Conservation (phyloP, 2,888 invertebrate species). For the Cephus pygmeus region DNA sequence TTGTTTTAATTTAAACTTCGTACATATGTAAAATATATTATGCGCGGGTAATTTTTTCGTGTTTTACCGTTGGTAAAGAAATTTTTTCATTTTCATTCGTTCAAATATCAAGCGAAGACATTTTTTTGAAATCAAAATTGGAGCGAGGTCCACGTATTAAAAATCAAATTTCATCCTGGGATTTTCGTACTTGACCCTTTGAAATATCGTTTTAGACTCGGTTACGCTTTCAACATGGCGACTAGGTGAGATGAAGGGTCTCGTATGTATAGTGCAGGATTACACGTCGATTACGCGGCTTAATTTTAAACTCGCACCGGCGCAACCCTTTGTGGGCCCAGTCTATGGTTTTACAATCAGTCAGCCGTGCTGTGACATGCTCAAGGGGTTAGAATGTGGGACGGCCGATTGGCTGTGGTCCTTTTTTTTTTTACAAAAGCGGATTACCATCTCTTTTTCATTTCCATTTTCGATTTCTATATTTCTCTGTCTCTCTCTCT, state of each 20-base stretch:
- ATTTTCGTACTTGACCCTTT: neutral
- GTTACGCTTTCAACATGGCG: conserved; percentile 55
- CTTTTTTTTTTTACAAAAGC: conserved; percentile 55
- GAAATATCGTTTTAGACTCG: conserved; percentile 20
- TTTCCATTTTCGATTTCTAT: conserved; percentile 6
- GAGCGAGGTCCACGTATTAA: neutral
- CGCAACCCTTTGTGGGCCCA: conserved; percentile 58
- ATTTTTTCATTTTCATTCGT: neutral
- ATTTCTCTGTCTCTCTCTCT: neutral
- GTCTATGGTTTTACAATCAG: conserved; percentile 66
- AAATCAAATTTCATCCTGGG: neutral
- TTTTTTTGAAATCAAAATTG: neutral
- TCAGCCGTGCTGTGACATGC: conserved; percentile 64
- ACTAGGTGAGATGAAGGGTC: neutral
- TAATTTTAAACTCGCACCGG: conserved; percentile 57
- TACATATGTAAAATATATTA: too few species aligned
- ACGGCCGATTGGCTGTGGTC: neutral
- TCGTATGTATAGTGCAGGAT: conserved; percentile 42
- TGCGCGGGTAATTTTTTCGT: too few species aligned
- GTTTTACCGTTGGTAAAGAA: neutral
- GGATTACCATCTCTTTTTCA: conserved; percentile 50
- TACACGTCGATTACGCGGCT: conserved; percentile 66
- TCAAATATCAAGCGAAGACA: neutral
- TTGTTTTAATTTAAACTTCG: too few species aligned
- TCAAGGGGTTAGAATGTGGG: conserved; percentile 55